phyloP scores from a whole-genome alignment of 2,888 invertebrate genomes.

The Cybosia mesomella region DNA sequence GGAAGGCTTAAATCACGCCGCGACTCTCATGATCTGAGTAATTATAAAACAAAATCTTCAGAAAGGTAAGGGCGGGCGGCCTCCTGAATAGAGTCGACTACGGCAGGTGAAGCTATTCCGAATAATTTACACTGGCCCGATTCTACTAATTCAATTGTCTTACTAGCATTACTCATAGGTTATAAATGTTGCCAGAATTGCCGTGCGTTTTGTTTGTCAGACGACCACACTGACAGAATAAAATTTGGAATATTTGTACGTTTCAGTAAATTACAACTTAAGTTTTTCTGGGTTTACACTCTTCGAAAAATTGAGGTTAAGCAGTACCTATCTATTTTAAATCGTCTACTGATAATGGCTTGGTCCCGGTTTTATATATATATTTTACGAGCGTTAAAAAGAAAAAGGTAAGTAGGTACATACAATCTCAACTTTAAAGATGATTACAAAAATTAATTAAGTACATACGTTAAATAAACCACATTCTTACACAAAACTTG shows the following conservation, averaged over 20 bases:
- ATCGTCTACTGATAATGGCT: background rate
- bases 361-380: background rate
- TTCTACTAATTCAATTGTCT: constrained; percentile 2
- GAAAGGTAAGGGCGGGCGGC: too few relatives aligned
- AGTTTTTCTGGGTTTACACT: background rate
- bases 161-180: background rate
- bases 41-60: too few relatives aligned
- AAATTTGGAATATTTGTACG: background rate
- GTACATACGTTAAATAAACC: constrained; percentile 4
- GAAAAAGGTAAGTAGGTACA: background rate
- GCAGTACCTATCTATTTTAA: background rate
- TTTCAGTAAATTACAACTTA: background rate
- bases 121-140: background rate
- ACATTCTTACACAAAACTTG: constrained; percentile 8
- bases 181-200: background rate
- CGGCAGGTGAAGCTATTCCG: background rate
- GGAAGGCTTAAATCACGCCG: too few relatives aligned
- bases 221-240: background rate
- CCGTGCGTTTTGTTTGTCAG: background rate
- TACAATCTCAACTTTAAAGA: background rate
- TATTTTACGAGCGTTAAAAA: background rate
- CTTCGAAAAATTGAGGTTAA: background rate
- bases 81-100: too few relatives aligned
- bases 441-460: background rate
- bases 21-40: too few relatives aligned